phyloP scores from a whole-genome alignment of 2,113 vertebrate genomes.

The Pseudorasbora parva region DNA sequence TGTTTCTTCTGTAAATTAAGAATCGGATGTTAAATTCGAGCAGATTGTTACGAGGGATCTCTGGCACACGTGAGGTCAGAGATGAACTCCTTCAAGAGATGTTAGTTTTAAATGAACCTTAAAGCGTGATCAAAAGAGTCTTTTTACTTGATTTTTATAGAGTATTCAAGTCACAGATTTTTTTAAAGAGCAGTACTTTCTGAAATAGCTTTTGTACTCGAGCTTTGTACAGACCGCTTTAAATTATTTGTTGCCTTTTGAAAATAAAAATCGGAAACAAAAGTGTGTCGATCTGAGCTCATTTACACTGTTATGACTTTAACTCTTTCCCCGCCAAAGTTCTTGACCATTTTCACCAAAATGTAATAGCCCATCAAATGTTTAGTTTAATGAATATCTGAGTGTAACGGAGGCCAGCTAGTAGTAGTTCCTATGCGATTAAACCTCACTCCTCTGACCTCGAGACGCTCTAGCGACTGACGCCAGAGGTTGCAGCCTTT shows the following conservation, averaged over 20 bases:
- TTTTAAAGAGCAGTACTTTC: not conserved
- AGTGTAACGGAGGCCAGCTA: no score
- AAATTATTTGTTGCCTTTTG: constrained; percentile 73
- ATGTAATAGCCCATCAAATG: no score
- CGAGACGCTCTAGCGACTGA: no score
- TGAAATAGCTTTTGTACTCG: constrained; percentile 24
- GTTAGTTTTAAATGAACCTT: not conserved
- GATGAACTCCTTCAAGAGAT: not conserved
- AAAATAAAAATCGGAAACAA: constrained; percentile 58
- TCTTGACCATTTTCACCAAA: no score
- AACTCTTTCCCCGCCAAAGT: no score
- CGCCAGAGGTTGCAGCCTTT: no score
- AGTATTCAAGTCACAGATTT: not conserved
- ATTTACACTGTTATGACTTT: not conserved
- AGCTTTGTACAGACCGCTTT: constrained; percentile 76
- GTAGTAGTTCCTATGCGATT: no score
- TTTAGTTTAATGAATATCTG: no score
- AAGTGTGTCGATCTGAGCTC: not conserved
- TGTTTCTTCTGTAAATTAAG: constrained; percentile 28
- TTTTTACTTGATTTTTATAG: constrained; percentile 35
- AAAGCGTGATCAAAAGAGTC: not conserved
- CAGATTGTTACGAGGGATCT: not conserved
- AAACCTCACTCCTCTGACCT: no score
- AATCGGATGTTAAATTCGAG: not conserved
- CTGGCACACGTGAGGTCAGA: no score